These are phyloP conservation scores for Eristalis tenax DNA, from an alignment of 2,888 invertebrate species.

Conservation along the genomic window DNA sequence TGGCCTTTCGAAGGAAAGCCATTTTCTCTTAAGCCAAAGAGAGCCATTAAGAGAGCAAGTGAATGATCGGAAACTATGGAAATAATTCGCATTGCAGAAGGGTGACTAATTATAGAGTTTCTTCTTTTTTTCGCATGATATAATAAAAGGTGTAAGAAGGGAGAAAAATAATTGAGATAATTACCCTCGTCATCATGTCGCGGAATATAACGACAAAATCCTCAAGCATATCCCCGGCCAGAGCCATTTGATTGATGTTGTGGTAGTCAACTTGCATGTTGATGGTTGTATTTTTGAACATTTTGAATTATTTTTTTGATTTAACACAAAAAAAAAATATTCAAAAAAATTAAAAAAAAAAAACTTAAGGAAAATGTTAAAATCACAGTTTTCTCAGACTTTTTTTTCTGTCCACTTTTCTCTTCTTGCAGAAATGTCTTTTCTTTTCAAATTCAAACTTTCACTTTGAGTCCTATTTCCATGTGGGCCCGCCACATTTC, in stretches of 20 bases:
- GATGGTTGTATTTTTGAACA: slow-evolving; percentile 78
- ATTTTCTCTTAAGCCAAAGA: slow-evolving; percentile 15
- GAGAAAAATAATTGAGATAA: slow-evolving; percentile 33
- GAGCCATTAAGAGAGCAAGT: not conserved
- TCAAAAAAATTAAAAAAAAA: slow-evolving; percentile 38
- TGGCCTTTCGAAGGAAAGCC: not conserved
- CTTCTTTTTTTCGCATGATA: not conserved
- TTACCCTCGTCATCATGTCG: slow-evolving; percentile 87
- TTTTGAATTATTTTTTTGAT: slow-evolving; percentile 72
- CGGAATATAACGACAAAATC: slow-evolving; percentile 88
- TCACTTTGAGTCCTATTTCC: slow-evolving; percentile 23
- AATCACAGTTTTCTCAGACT: slow-evolving; percentile 58
- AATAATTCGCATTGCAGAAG: not conserved
- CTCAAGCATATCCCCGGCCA: slow-evolving; percentile 87
- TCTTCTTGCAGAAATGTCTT: not conserved
- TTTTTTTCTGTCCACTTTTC: slow-evolving; percentile 13
- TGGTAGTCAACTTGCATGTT: slow-evolving; percentile 85
- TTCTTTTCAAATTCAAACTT: slow-evolving; percentile 14
- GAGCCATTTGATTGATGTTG: slow-evolving; percentile 84
- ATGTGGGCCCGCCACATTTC: not conserved
- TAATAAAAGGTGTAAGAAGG: not conserved
- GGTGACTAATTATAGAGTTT: not conserved
- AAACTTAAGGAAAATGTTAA: slow-evolving; percentile 8
- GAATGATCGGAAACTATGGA: not conserved
- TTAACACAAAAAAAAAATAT: slow-evolving; percentile 20